phyloP scores from a whole-genome alignment of 2,113 vertebrate genomes.

The Candoia aspera region DNA sequence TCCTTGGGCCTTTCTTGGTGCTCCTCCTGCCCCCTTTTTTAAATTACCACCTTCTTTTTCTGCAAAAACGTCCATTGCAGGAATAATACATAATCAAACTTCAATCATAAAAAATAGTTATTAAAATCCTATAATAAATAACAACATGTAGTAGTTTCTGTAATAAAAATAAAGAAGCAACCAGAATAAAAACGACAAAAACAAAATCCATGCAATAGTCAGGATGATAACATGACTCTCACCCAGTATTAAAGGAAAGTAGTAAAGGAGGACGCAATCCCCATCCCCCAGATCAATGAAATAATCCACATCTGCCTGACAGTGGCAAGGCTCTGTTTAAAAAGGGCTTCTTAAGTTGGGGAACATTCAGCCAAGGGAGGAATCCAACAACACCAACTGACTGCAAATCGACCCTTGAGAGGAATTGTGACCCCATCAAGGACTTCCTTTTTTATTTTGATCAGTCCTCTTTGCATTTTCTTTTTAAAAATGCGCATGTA shows the following conservation, averaged over 20 bases:
- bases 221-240: neutral
- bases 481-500: neutral
- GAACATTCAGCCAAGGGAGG: neutral
- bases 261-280: neutral
- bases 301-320: neutral
- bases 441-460: neutral
- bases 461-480: neutral
- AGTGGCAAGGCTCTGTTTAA: neutral
- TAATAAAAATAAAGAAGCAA: neutral
- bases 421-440: neutral
- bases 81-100: neutral
- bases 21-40: neutral
- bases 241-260: neutral
- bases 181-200: neutral
- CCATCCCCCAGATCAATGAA: neutral
- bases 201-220: neutral
- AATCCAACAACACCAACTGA: neutral
- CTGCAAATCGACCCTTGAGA: neutral
- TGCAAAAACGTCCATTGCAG: neutral
- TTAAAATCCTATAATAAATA: neutral
- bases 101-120: neutral
- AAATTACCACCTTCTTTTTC: neutral
- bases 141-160: neutral
- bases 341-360: neutral
- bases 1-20: too few relatives aligned